phyloP scores from a whole-genome alignment of 2,888 invertebrate species.

The Trachelus iudaicus region DNA sequence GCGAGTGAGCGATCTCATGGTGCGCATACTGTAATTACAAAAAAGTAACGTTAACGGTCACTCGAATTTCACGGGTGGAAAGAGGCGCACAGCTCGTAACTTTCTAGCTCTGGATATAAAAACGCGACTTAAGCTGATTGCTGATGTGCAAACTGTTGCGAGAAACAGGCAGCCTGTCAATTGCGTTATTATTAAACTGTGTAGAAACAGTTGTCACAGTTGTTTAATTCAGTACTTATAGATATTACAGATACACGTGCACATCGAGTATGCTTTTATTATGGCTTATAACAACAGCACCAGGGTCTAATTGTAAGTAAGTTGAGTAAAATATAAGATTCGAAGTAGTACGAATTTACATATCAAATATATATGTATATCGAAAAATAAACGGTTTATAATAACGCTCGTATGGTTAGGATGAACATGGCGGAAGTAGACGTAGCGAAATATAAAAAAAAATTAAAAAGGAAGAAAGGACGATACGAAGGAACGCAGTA shows the following conservation, averaged over 20 bases:
- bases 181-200: not conserved
- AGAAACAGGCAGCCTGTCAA: not conserved
- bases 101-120: not conserved
- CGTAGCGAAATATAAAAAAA: too few relatives aligned
- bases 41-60: not conserved
- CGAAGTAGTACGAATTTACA: not conserved
- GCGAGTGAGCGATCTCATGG: not conserved
- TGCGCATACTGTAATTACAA: not conserved
- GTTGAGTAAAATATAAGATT: not conserved
- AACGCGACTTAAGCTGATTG: not conserved
- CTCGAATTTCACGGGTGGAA: not conserved
- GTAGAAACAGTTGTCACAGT: not conserved
- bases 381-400: not conserved
- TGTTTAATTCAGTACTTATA: not conserved
- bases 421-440: not conserved
- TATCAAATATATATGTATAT: not conserved
- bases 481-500: not conserved
- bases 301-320: not conserved
- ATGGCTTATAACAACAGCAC: not conserved
- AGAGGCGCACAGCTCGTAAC: not conserved
- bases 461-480: not conserved
- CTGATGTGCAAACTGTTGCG: not conserved
- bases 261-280: not conserved
- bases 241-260: not conserved
- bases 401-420: not conserved